phyloP scores from a whole-genome alignment of 2,113 vertebrate genomes.

The Apodemus speciosus region DNA sequence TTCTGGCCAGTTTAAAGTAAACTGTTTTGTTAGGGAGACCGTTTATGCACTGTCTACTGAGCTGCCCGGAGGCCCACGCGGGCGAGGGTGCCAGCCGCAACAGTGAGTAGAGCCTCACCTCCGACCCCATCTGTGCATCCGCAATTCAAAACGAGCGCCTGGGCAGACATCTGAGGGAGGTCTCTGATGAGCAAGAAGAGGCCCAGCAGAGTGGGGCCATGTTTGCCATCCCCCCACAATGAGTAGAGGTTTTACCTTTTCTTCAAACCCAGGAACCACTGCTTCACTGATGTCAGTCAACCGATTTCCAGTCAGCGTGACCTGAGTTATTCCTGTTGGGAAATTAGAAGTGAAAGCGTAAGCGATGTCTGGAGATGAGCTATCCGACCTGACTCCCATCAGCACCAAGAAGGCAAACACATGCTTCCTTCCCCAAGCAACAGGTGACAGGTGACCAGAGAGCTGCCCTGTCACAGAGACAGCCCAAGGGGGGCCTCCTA shows the following conservation, averaged over 20 bases:
- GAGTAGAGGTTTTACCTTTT: conserved; percentile 51
- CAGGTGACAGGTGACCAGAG: neutral
- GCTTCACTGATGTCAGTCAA: conserved; percentile 48
- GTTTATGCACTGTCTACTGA: neutral
- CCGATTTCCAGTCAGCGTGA: conserved; percentile 27
- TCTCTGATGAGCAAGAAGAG: neutral
- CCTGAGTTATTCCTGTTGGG: conserved; percentile 64
- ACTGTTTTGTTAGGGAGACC: neutral
- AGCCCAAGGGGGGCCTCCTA: neutral
- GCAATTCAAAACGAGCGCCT: neutral
- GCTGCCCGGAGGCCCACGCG: neutral
- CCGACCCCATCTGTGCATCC: fast-evolving
- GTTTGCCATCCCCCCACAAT: too few relatives aligned
- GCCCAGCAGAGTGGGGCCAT: neutral
- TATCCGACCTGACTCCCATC: neutral
- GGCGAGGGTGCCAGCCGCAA: neutral
- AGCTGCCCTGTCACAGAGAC: fast-evolving
- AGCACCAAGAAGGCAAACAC: fast-evolving
- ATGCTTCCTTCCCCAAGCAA: neutral
- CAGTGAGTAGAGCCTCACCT: neutral
- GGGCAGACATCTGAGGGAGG: neutral
- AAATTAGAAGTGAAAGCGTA: conserved; percentile 48
- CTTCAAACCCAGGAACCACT: conserved; percentile 38
- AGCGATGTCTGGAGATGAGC: neutral
- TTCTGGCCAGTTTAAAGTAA: neutral